Evolutionary conservation across 1,140 invertebrate species (phyloP), one percentile per base, ranked within the genome.

Genomic region (Acyrthosiphon pisum): DNA sequence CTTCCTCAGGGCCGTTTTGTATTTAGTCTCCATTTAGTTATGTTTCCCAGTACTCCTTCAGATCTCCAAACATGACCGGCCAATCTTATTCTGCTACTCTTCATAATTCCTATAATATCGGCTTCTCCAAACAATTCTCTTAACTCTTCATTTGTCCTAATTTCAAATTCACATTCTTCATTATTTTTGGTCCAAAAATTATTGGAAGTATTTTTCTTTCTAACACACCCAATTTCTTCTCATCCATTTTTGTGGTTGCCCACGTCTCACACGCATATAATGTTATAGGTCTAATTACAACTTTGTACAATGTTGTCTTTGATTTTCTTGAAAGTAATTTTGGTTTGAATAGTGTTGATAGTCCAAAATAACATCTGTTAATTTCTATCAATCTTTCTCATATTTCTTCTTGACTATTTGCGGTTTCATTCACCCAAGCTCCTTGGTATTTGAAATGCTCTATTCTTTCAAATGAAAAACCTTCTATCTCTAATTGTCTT

Each of bases 251-350:
- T 0, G 41, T 86, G 41, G 84, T 8, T n/a, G n/a, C n/a, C n/a
- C n/a, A n/a, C n/a, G n/a, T n/a, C n/a, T n/a, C n/a, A n/a, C n/a
- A n/a, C n/a, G 11, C 68, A 2, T 76, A 76, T 35, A 76, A 2
- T 44, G 26, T 46, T 88, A 88, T 30, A 6, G 46, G 23, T 88
- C 6, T 35, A 48, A 88, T 88, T 88, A 53, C 53, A 88, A 53
- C 87, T 53, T 88, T 53, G n/a, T 89, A 89, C 9, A 89, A 53
- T 53, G 87, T 46, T 89, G 6, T 53, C 23, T 89, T 88, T 88
- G 26, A 89, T 89, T 30, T 89, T 89, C 87, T 89, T 89, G n/a
- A 48, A 30, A 89, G 87, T 89, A 89, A 48, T 89, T 89, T 89
- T 89, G 87, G 53, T 48, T 89, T 89, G 30, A 89, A 89, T 20